Evolutionary conservation across 1,140 invertebrate species (phyloP), one percentile per base, ranked within the genome.

Genomic region (Trypoxylus dichotomus): DNA sequence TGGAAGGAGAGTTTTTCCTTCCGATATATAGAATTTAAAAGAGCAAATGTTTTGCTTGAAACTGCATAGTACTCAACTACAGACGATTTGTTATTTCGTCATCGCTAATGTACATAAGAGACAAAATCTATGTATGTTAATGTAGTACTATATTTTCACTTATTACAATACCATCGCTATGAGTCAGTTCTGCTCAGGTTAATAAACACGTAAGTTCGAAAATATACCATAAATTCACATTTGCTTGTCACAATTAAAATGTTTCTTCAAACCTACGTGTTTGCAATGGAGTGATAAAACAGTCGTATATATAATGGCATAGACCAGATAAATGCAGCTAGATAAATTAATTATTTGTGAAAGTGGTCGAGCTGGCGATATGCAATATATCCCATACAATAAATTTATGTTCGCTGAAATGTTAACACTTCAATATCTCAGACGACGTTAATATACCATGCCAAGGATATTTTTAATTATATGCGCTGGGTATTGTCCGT

Each of bases 281-380:
- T 24, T 15, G 24, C 60, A 68, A 68, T 11, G 21, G 7, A 68
- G 60, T 24, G 60, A 68, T 68, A 68, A 68, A 68, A 68, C 27
- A 68, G 24, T 68, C 27, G 60, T 24, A 25, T 25, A 29, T 68
- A 68, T 29, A 25, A 29, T 24, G 27, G 27, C 27, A 5, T 13
- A 68, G 15, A 29, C 60, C 60, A 68, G 60, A 68, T 68, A 68
- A 68, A 27, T 15, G 60, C 11, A 27, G 60, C 5, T 68, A 68
- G 60, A 68, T 68, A 68, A 68, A 68, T 68, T 68, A 68, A 68
- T 68, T 68, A 29, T 68, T 68, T 68, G 60, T 68, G 60, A 68
- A 68, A 68, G 60, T 68, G 60, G 60, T 27, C 60, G 6, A 24
- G 19, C 15, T 24, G 11, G 60, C 21, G 19, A 24, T 15, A 27